phyloP scores from a whole-genome alignment of 1,140 invertebrate genomes.

The Drosophila cardini region DNA sequence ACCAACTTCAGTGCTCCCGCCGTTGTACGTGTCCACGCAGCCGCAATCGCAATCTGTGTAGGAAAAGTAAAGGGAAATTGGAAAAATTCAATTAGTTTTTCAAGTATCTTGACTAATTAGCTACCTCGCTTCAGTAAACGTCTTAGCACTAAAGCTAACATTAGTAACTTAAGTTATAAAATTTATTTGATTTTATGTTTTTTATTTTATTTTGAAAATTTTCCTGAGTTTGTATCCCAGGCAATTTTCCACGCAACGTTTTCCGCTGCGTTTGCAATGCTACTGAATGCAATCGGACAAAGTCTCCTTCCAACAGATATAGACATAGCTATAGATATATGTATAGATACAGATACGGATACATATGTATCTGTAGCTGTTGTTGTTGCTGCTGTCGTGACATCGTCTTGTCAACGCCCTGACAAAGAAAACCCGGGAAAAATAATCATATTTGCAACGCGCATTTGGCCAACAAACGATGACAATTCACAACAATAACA shows the following conservation, averaged over 20 bases:
- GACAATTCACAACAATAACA: slow-evolving; percentile 36
- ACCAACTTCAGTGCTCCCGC: slow-evolving; percentile 46
- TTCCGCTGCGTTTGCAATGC: slow-evolving; percentile 35
- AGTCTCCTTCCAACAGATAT: slow-evolving; percentile 36
- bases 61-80: background rate
- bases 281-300: slow-evolving; percentile 54
- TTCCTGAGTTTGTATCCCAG: slow-evolving; percentile 42
- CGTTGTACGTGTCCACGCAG: slow-evolving; percentile 77
- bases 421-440: slow-evolving; percentile 56
- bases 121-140: slow-evolving; percentile 53
- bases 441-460: slow-evolving; percentile 25
- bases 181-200: slow-evolving; percentile 8
- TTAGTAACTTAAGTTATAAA: slow-evolving; percentile 8
- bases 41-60: slow-evolving; percentile 84
- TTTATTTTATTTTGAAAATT: slow-evolving; percentile 25
- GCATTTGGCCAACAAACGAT: slow-evolving; percentile 56
- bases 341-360: slow-evolving; percentile 35
- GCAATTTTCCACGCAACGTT: slow-evolving; percentile 56
- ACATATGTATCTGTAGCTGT: slow-evolving; percentile 29
- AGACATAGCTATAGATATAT: slow-evolving; percentile 30
- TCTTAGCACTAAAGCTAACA: slow-evolving; percentile 61
- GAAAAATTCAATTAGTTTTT: background rate
- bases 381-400: slow-evolving; percentile 18
- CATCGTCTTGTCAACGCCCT: slow-evolving; percentile 55
- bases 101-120: background rate